phyloP scores from a whole-genome alignment of 2,113 vertebrate species.

The Rhabdornis inornatus region DNA sequence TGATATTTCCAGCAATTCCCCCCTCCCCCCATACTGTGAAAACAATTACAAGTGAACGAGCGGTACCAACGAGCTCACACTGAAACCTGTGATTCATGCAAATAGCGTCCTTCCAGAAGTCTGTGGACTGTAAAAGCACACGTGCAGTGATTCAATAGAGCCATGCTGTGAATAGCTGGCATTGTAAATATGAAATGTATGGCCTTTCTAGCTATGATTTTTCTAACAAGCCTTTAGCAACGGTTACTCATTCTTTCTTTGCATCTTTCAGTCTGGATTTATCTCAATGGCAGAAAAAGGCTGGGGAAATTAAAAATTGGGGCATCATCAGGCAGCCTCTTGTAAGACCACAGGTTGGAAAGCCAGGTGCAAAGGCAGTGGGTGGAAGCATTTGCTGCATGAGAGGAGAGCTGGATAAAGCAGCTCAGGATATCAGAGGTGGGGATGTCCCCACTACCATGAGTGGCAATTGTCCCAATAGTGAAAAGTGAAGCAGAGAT shows the following conservation, averaged over 20 bases:
- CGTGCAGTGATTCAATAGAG: constrained; percentile 9
- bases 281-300: not conserved
- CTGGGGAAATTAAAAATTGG: not conserved
- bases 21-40: not conserved
- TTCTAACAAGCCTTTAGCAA: not conserved
- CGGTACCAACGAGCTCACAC: not conserved
- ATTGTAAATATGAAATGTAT: constrained; percentile 22
- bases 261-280: not conserved
- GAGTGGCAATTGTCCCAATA: not conserved
- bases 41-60: constrained; percentile 5
- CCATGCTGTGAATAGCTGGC: constrained; percentile 3
- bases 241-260: constrained; percentile 13
- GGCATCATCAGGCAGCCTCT: not conserved
- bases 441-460: not conserved
- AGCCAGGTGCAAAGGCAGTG: not conserved
- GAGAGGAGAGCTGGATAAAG: not conserved
- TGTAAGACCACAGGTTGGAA: not conserved
- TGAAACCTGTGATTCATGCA: constrained; percentile 18
- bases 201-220: not conserved
- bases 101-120: constrained; percentile 4
- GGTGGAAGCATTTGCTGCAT: not conserved
- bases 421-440: not conserved
- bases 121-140: constrained; percentile 18
- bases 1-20: constrained; percentile 8
- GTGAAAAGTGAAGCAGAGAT: not conserved